phyloP scores from a whole-genome alignment of 2,113 vertebrate genomes.

The Electrona antarctica region DNA sequence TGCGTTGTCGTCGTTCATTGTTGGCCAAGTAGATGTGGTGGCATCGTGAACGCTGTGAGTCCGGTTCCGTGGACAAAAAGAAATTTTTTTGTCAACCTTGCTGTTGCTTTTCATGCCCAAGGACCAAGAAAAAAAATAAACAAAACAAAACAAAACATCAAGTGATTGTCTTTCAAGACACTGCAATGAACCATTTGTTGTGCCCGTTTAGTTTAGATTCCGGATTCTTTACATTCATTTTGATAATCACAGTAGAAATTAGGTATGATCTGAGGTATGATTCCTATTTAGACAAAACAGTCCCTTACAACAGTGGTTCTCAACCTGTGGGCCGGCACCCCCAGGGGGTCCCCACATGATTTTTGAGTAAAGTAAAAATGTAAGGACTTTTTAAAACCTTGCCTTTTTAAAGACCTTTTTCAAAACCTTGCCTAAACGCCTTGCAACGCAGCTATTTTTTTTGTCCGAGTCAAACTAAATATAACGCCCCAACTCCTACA shows the following conservation, averaged over 20 bases:
- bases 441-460: no score
- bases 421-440: no score
- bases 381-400: no score
- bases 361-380: no score
- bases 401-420: no score
- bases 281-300: slow-evolving; percentile 28
- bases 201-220: slow-evolving; percentile 30
- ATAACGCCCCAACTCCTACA: no score
- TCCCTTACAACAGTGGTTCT: not conserved
- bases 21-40: not conserved
- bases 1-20: no score
- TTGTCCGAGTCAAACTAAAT: no score
- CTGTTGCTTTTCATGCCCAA: slow-evolving; percentile 25
- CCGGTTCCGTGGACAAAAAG: slow-evolving; percentile 19
- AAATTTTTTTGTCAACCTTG: slow-evolving; percentile 36
- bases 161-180: slow-evolving; percentile 28
- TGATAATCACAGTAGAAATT: not conserved
- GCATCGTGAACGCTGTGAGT: slow-evolving; percentile 49
- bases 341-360: no score
- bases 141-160: not conserved
- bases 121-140: slow-evolving; percentile 25
- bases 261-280: slow-evolving; percentile 23
- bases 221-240: slow-evolving; percentile 14
- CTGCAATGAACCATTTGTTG: slow-evolving; percentile 40
- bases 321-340: no score